A percentile compares a stretch with the other conserved stretches of the same genome.
Evolutionary conservation across 2,797 vertebrate species (phyloP).

Genomic region (Allobates femoralis): DNA sequence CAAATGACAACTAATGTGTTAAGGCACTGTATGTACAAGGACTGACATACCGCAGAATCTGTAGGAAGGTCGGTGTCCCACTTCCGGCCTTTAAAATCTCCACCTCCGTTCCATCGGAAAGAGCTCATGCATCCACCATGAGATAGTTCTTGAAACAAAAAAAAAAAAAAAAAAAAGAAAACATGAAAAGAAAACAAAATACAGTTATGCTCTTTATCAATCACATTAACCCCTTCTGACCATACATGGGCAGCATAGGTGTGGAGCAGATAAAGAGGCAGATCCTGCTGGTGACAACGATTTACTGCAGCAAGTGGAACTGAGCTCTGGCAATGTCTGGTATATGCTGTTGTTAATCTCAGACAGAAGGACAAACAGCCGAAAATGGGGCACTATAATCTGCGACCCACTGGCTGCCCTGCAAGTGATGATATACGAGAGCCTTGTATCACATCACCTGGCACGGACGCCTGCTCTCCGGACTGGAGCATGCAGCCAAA

Average conservation of each 20-base stretch:
- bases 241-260: not conserved
- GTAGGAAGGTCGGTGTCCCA: conserved; percentile 98
- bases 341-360: too few relatives aligned
- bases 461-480: too few relatives aligned
- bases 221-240: not conserved
- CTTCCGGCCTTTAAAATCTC: conserved; percentile 90
- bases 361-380: too few relatives aligned
- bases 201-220: not conserved
- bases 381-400: too few relatives aligned
- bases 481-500: too few relatives aligned
- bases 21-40: not conserved
- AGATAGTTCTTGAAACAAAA: conserved; percentile 82
- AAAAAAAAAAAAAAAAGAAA: conserved; percentile 12
- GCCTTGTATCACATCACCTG: too few relatives aligned
- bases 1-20: not conserved
- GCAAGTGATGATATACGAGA: too few relatives aligned
- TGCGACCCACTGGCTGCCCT: too few relatives aligned
- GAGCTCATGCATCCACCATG: conserved; percentile 99
- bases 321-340: too few relatives aligned
- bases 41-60: conserved; percentile 84
- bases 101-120: conserved; percentile 93
- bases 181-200: not conserved
- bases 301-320: too few relatives aligned
- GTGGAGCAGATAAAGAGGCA: not conserved
- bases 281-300: too few relatives aligned